Evolutionary conservation across 2,888 invertebrate species (phyloP), one percentile per base, ranked within the genome.

Genomic region (Melanophora roralis): DNA sequence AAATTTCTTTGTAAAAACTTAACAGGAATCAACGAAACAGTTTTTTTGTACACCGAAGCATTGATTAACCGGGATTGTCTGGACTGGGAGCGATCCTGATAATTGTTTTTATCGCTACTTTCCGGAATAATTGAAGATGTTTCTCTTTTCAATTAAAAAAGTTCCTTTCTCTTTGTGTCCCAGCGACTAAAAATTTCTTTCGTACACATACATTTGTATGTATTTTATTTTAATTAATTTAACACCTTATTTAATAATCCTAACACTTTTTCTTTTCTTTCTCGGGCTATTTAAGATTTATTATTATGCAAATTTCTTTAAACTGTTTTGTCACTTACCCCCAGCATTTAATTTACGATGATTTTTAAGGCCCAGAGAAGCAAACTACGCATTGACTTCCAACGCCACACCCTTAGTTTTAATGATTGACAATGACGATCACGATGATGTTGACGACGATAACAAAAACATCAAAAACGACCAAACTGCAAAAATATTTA

Each of bases 331-430:
- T 76, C 40, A 32, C 53, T 72, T 76, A 68, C 76, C 80, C 76
- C 80, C 80, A 75, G 64, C 64, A 69, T 71, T 71, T 55, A 73
- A 68, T 72, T 40, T 55, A 62, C 49, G 67, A 80, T 72, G 62
- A 64, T 68, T 65, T 79, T 67, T 57, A 82, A 81, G 81, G 77
- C 82, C 82, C 68, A 36, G 53, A 32, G 47, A 65, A 71, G 40
- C 59, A 65, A 69, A 77, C 82, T 83, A 79, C 83, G 27, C 45
- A n/a, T n/a, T 19, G 43, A 36, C 45, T 53, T 8, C 81, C 81
- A 81, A 49, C 62, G 81, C 79, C 86, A 84, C 86, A 83, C 86
- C 86, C 85, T 83, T 34, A 23, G 59, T 74, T 47, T 59, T 59
- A 49, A 23, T 65, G 34, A 21, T 74, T 74, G 57, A 67, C 65